Percentiles rank a stretch among this genome's conserved stretches.
Conservation (phyloP, 2,888 invertebrate genomes). For the Melipona beecheii region DNA sequence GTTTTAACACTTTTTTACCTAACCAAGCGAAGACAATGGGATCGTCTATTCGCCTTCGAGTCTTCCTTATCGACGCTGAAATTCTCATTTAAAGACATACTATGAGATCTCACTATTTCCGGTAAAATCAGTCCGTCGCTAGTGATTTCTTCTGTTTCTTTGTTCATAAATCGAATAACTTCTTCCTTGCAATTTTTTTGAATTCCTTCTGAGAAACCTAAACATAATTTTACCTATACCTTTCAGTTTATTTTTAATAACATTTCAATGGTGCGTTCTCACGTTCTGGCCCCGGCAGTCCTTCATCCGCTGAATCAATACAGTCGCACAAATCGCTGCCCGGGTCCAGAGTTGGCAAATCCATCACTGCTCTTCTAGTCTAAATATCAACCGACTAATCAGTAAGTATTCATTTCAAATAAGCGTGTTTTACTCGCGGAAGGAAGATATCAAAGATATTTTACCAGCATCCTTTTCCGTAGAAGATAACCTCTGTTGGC, state of each 20-base stretch:
- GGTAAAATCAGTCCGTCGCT: conserved; percentile 70
- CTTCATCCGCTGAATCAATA: conserved; percentile 86
- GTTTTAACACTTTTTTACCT: conserved; percentile 57
- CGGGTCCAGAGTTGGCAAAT: conserved; percentile 88
- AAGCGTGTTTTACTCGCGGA: no score
- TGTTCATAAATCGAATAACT: conserved; percentile 2
- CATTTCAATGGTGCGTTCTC: background rate
- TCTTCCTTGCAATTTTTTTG: conserved; percentile 18
- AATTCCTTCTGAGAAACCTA: conserved; percentile 25
- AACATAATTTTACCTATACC: background rate
- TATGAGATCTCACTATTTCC: conserved; percentile 73
- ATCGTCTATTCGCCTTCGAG: conserved; percentile 64
- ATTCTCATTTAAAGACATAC: conserved; percentile 75
- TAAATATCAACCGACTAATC: conserved; percentile 30
- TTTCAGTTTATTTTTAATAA: background rate
- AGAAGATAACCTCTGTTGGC: conserved; percentile 65
- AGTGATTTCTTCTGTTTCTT: background rate
- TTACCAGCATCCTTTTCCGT: conserved; percentile 70
- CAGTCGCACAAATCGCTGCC: conserved; percentile 86
- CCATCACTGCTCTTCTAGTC: conserved; percentile 83
- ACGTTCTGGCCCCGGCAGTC: conserved; percentile 72
- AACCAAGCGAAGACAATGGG: conserved; percentile 71
- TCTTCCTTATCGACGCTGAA: conserved; percentile 40
- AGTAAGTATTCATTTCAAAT: background rate
- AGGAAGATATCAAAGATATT: background rate